These are phyloP conservation scores for Neosilurus mollespiculum DNA, from an alignment of 2,797 vertebrate species.

Conservation along the genomic window DNA sequence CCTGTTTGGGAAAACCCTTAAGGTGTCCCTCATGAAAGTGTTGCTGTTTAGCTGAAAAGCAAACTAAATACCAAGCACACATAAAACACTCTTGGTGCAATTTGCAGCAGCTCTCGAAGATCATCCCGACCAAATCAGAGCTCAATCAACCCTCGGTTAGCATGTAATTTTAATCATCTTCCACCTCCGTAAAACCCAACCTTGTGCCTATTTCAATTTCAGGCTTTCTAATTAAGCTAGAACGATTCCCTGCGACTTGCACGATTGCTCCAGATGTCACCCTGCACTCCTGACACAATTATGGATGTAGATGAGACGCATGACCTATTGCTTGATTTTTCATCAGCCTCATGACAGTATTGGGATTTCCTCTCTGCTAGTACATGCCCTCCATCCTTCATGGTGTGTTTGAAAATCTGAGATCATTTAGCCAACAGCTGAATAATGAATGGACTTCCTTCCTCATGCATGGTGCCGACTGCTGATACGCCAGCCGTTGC, in stretches of 20 bases:
- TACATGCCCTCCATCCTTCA: constrained; percentile 40
- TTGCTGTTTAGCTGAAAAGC: constrained; percentile 43
- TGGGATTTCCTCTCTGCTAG: constrained; percentile 52
- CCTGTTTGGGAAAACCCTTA: constrained; percentile 29
- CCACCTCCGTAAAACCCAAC: constrained; percentile 36
- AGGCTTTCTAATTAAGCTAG: constrained; percentile 44
- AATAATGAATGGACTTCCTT: constrained; percentile 58
- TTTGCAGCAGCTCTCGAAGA: constrained; percentile 17
- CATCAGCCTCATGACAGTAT: constrained; percentile 38
- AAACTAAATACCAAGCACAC: constrained; percentile 14
- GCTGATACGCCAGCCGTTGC: constrained; percentile 42
- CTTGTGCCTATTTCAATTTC: constrained; percentile 43
- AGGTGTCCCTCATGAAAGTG: constrained; percentile 11
- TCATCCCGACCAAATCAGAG: constrained; percentile 30
- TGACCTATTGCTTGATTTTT: constrained; percentile 48
- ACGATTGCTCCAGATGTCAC: constrained; percentile 50
- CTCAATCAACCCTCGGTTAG: constrained; percentile 45
- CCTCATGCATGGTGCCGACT: constrained; percentile 44
- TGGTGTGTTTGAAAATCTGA: constrained; percentile 46
- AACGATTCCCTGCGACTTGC: constrained; percentile 40
- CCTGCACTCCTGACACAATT: constrained; percentile 45
- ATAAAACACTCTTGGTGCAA: neutral
- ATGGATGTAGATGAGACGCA: constrained; percentile 45
- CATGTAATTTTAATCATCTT: constrained; percentile 46
- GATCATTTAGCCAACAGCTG: constrained; percentile 47